phyloP scores from a whole-genome alignment of 2,888 invertebrate species.

The Drosophila sordidapex region DNA sequence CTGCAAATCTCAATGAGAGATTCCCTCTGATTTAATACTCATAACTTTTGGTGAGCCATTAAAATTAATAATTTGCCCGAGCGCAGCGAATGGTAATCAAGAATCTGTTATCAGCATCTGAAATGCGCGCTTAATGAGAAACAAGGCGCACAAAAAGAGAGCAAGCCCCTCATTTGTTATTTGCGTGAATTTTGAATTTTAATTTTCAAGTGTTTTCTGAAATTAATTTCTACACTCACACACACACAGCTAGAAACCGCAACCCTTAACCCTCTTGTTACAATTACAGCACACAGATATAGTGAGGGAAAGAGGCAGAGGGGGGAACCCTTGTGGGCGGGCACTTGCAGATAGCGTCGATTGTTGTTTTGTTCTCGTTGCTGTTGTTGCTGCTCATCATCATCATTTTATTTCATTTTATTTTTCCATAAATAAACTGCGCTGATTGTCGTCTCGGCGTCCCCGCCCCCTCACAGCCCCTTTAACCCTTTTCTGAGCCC shows the following conservation, averaged over 20 bases:
- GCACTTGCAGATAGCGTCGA: slow-evolving; percentile 52
- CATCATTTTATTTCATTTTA: slow-evolving; percentile 81
- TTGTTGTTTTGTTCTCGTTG: slow-evolving; percentile 47
- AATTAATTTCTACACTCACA: slow-evolving; percentile 81
- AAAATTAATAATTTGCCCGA: slow-evolving; percentile 82
- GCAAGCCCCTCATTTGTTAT: slow-evolving; percentile 9
- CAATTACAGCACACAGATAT: not conserved
- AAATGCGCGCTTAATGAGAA: slow-evolving; percentile 60
- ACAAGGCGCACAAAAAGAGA: not conserved
- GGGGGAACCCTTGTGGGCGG: slow-evolving; percentile 36
- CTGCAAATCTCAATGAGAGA: slow-evolving; percentile 7
- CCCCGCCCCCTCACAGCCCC: slow-evolving; percentile 10
- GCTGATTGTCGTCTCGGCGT: slow-evolving; percentile 73
- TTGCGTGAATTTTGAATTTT: slow-evolving; percentile 75
- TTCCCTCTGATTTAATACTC: slow-evolving; percentile 42
- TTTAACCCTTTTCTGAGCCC: slow-evolving; percentile 58
- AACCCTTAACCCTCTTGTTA: slow-evolving; percentile 62
- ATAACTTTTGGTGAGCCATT: slow-evolving; percentile 67
- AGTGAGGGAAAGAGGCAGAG: not conserved
- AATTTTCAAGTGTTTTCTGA: slow-evolving; percentile 79
- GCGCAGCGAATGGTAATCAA: slow-evolving; percentile 55
- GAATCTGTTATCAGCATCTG: slow-evolving; percentile 64
- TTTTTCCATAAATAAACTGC: slow-evolving; percentile 81
- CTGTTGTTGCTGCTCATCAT: slow-evolving; percentile 67
- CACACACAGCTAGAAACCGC: slow-evolving; percentile 41